These are phyloP conservation scores for Hydrozoanthus gracilis DNA, from an alignment of 92 coral and sea anemone species.

Conservation along the genomic window DNA sequence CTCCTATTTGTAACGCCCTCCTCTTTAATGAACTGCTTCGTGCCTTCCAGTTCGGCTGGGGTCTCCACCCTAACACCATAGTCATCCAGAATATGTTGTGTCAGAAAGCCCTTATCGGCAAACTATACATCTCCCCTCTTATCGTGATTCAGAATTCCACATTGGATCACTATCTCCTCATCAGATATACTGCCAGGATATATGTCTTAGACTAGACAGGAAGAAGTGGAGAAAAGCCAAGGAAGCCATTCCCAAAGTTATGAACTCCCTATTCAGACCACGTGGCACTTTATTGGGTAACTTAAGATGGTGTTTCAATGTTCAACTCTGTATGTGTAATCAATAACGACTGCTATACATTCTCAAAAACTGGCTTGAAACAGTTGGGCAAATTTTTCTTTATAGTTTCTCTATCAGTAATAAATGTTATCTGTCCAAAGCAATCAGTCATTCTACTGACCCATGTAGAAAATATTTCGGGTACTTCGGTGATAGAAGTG, in stretches of 20 bases:
- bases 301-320: conserved; percentile 47
- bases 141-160: conserved; percentile 46
- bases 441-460: conserved; percentile 47
- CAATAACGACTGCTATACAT: conserved; percentile 40
- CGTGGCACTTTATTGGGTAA: conserved; percentile 52
- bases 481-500: conserved; percentile 51
- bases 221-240: conserved; percentile 46
- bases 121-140: conserved; percentile 46
- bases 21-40: too few species aligned
- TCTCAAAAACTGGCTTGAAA: conserved; percentile 45
- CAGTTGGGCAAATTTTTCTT: conserved; percentile 35
- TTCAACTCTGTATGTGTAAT: conserved; percentile 35
- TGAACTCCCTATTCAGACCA: conserved; percentile 59
- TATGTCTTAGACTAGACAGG: conserved; percentile 49
- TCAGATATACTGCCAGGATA: conserved; percentile 58
- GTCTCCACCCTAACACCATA: conserved; percentile 67
- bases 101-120: conserved; percentile 68
- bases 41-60: conserved; percentile 60
- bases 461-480: conserved; percentile 52
- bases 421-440: conserved; percentile 52
- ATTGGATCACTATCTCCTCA: conserved; percentile 53
- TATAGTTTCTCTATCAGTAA: conserved; percentile 31
- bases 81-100: conserved; percentile 68
- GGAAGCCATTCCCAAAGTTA: conserved; percentile 46
- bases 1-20: too few species aligned